Evolutionary conservation across 1,140 invertebrate genomes (phyloP).

Genomic region (Thaumatotibia leucotreta): DNA sequence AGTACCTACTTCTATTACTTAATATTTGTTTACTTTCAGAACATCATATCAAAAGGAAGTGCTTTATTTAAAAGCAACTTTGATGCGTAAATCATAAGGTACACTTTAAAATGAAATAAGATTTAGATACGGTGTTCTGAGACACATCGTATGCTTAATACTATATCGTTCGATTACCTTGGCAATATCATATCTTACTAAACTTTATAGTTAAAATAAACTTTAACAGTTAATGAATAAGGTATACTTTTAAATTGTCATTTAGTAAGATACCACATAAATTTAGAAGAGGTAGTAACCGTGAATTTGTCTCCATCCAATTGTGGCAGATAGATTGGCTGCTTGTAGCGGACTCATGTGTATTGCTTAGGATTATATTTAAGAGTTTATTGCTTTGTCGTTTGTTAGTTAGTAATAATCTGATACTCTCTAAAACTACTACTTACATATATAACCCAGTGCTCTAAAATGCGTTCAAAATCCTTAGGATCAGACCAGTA

Average conservation of each 20-base stretch:
- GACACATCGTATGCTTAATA: background rate
- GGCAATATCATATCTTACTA: background rate
- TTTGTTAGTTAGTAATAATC: too few relatives aligned
- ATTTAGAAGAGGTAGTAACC: slow-evolving; percentile 12
- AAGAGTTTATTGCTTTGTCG: too few relatives aligned
- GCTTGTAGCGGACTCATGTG: background rate
- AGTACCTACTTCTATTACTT: background rate
- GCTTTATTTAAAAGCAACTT: background rate
- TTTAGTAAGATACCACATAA: background rate
- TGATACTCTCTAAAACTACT: too few relatives aligned
- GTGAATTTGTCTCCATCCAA: slow-evolving; percentile 30
- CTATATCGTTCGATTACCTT: background rate
- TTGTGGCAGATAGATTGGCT: slow-evolving; percentile 22
- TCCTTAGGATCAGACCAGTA: too few relatives aligned
- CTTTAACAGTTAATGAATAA: background rate
- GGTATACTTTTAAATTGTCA: background rate
- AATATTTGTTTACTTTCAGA: background rate
- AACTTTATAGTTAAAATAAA: background rate
- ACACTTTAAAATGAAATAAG: background rate
- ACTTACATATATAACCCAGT: too few relatives aligned
- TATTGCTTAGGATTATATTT: background rate
- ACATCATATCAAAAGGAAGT: background rate
- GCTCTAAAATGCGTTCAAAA: too few relatives aligned
- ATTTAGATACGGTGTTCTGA: background rate
- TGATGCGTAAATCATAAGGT: background rate